These are phyloP conservation scores for Leptosomus discolor DNA, from an alignment of 2,113 vertebrate species.

Conservation along the genomic window DNA sequence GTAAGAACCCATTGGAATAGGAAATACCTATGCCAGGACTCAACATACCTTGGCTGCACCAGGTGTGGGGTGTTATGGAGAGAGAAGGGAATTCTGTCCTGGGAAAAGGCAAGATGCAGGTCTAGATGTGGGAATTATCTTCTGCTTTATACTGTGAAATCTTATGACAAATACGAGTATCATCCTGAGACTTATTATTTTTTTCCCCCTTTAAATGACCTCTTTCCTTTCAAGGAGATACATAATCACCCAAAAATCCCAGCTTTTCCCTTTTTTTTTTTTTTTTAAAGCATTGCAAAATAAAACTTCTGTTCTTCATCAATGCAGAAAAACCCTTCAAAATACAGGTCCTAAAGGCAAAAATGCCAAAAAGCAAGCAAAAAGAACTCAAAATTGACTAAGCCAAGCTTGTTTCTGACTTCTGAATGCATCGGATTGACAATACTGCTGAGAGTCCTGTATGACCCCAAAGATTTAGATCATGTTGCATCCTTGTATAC, in stretches of 20 bases:
- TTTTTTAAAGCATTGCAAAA: not conserved
- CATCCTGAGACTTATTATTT: not conserved
- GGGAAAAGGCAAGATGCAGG: not conserved
- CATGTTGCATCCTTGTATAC: not conserved
- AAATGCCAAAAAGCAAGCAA: not conserved
- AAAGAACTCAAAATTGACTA: not conserved
- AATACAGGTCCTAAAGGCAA: not conserved
- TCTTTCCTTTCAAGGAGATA: not conserved
- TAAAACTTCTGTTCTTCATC: not conserved
- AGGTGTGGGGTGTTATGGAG: not conserved
- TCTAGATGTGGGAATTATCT: not conserved
- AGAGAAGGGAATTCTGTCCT: not conserved
- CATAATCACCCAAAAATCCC: not conserved
- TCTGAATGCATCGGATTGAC: not conserved
- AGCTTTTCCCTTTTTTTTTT: accelerated
- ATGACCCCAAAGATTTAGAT: not conserved
- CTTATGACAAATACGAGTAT: not conserved
- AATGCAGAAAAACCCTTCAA: not conserved
- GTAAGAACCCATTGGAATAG: accelerated
- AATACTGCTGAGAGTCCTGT: not conserved
- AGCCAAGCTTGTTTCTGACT: not conserved
- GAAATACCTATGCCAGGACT: accelerated
- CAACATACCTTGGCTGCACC: not conserved
- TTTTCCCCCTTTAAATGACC: not conserved
- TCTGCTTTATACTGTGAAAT: not conserved